Evolutionary conservation across 2,113 vertebrate genomes (phyloP), one percentile per base, ranked within the genome.

Genomic region (Corythornis madagascariensis): DNA sequence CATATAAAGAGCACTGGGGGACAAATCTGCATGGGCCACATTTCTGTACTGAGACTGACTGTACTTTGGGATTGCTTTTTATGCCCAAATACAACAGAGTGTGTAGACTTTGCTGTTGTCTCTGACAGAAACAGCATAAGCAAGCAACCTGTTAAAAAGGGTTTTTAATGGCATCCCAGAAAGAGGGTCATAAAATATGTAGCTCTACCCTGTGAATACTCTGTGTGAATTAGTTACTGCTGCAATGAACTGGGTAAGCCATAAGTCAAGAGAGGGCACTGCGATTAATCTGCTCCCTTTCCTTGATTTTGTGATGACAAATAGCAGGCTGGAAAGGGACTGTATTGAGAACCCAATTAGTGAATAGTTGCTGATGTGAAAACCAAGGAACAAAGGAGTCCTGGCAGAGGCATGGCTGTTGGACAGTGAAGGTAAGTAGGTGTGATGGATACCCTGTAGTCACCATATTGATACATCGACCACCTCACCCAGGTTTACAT

Each of bases 261-360:
- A 13, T 74, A 93, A 92, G 47, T 84, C 78, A 94, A 73, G 50
- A 80, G 42, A 45, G 11, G 47, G 20, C 67, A 74, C 12, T 74
- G 64, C 43, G 85, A 83, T 92, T 93, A 87, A 83, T 92, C 21
- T 91, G 31, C 50, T 75, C 33, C 43, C 10, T 66, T 85, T 82
- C 66, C 63, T 59, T 42, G 21, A 72, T 72, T 86, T 66, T 88
- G 48, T 78, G 75, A 47, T 89, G 66, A 89, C 26, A 86, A 88
- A 84, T 52, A 31, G 61, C 38, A 89, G 38, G 25, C 40, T 64
- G 48, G 33, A 88, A 88, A 70, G 29, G 5, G 16, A 57, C 8
- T 47, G 8, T 21, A 29, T 6, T 60, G 16, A 86, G 7, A 33
- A 71, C 3, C 31, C 29, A 77, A 33, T 78, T 73, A 80, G 43